phyloP scores from a whole-genome alignment of 1,140 invertebrate genomes.

The Sycobia sp. region DNA sequence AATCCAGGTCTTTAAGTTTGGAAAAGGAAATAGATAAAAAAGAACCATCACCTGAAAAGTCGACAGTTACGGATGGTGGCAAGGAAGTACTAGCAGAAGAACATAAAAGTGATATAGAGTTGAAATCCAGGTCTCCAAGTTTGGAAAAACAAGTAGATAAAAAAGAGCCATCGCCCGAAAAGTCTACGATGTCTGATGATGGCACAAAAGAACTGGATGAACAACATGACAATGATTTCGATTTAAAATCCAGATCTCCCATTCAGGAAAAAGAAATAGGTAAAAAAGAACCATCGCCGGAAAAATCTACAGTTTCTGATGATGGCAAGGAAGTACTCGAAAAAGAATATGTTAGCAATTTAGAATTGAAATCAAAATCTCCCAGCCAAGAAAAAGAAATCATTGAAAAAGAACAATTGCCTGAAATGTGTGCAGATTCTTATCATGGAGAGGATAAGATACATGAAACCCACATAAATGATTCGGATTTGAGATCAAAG shows the following conservation, averaged over 20 bases:
- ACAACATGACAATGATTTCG: background rate
- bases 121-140: slow-evolving; percentile 10
- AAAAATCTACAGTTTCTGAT: background rate
- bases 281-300: background rate
- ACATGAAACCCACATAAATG: background rate
- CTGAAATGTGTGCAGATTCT: background rate
- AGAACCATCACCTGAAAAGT: background rate
- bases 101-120: too few relatives aligned
- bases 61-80: too few relatives aligned
- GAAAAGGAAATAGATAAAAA: background rate
- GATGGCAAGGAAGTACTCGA: too few relatives aligned
- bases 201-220: too few relatives aligned
- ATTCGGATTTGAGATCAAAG: slow-evolving; percentile 20
- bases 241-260: slow-evolving; percentile 30
- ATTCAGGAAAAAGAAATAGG: slow-evolving; percentile 9
- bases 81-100: too few relatives aligned
- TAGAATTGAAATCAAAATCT: background rate
- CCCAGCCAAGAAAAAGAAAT: slow-evolving; percentile 27
- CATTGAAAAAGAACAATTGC: slow-evolving; percentile 4
- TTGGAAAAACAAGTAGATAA: slow-evolving; percentile 10
- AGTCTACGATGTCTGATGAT: background rate
- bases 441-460: slow-evolving; percentile 11
- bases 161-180: slow-evolving; percentile 7
- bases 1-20: background rate
- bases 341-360: background rate